Evolutionary conservation across 2,888 invertebrate species (phyloP), one percentile per base, ranked within the genome.

Genomic region (Nymphalis polychloros): DNA sequence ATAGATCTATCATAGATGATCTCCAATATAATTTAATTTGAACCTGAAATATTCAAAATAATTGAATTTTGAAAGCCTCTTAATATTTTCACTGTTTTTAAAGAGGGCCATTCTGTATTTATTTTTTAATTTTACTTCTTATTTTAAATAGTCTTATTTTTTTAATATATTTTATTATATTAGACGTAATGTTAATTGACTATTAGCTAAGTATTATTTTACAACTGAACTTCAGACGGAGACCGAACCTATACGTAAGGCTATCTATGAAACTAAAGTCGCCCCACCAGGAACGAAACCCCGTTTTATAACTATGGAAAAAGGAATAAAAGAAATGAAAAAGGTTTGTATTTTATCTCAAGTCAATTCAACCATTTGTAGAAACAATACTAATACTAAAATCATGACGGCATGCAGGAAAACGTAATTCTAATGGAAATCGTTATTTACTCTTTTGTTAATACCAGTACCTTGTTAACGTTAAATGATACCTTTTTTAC

Each of bases 181-280:
- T 41, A 46, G 31, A 31, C 7, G 27, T 6, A 31, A 31, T 49
- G 20, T 50, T 27, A 20, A 17, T 49, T 19, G 19, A 8, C 5
- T 7, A 19, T n/a, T 6, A 19, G 8, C n/a, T 49, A 49, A 49
- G 27, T 20, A 59, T 59, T n/a, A 46, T 55, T 20, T 17, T 48
- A 23, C 41, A 50, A 62, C 71, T 72, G 10, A 61, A 74, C 84
- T 81, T 55, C 75, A 96, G 96, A 94, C 94, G 64, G 93, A 94
- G 19, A 93, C 93, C 61, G 96, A 96, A 81, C 93, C 94, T 19
- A 85, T 94, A 1, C 90, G 95, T 53, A 93, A 92, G 77, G 93
- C 94, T 4, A 93, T 96, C 52, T 95, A 95, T 79, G 86, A 94
- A 63, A 93, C 93, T 71, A 95, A 95, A 86, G 93, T 96, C 0